phyloP scores from a whole-genome alignment of 1,140 invertebrate genomes.

The Callitettix versicolor region DNA sequence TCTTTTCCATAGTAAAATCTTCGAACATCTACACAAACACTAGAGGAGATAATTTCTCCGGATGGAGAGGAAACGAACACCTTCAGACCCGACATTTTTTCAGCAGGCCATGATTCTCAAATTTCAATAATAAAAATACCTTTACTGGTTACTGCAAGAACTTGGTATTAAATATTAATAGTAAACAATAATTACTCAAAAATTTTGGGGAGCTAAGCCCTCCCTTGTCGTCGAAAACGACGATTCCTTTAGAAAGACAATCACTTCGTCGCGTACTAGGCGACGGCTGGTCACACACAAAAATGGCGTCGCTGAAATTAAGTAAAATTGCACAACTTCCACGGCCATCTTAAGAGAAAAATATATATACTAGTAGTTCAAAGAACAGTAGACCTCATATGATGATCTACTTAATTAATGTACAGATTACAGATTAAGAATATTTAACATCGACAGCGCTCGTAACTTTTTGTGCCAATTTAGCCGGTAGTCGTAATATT shows the following conservation, averaged over 20 bases:
- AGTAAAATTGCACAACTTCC: too few species aligned
- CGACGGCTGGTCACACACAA: conserved; percentile 38
- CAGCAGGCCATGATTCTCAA: conserved; percentile 64
- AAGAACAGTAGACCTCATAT: too few species aligned
- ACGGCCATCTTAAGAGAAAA: too few species aligned
- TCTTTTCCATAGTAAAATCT: conserved; percentile 59
- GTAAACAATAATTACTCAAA: conserved; percentile 24
- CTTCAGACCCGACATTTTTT: conserved; percentile 57
- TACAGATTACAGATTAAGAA: too few species aligned
- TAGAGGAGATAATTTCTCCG: conserved; percentile 49
- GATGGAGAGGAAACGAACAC: conserved; percentile 51
- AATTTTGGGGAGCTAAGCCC: conserved; percentile 39
- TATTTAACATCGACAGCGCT: too few species aligned
- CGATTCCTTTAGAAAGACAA: conserved; percentile 37
- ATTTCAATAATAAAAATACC: conserved; percentile 39
- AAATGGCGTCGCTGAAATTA: too few species aligned
- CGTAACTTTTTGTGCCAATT: too few species aligned
- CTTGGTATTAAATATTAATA: conserved; percentile 26
- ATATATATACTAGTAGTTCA: too few species aligned
- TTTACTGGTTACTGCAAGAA: neutral
- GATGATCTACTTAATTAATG: too few species aligned
- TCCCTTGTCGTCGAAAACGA: conserved; percentile 54
- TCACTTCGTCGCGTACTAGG: conserved; percentile 50
- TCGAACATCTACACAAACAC: conserved; percentile 34
- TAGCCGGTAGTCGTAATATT: too few species aligned